These are phyloP conservation scores for Ectropis grisescens DNA, from an alignment of 1,140 invertebrate species.

Conservation along the genomic window DNA sequence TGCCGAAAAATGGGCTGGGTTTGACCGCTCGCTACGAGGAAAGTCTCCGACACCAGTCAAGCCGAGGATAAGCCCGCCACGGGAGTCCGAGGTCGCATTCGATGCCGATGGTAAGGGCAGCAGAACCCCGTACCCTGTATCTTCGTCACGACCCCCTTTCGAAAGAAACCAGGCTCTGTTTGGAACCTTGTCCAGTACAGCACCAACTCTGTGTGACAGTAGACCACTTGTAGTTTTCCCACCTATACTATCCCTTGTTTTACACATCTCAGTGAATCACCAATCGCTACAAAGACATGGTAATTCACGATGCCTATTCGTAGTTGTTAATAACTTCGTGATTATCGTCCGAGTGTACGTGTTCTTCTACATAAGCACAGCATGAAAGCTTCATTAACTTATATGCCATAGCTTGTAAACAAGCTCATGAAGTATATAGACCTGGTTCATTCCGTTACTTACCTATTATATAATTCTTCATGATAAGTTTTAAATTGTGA, in stretches of 20 bases:
- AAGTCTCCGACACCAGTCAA: slow-evolving; percentile 77
- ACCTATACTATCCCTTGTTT: slow-evolving; percentile 9
- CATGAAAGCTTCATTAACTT: slow-evolving; percentile 9
- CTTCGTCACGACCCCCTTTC: slow-evolving; percentile 41
- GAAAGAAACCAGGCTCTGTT: neutral
- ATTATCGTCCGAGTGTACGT: slow-evolving; percentile 36
- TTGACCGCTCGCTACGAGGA: slow-evolving; percentile 68
- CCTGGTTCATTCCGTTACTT: slow-evolving; percentile 5
- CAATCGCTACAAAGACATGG: slow-evolving; percentile 38
- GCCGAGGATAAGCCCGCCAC: slow-evolving; percentile 74
- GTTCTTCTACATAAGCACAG: slow-evolving; percentile 25
- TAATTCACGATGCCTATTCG: slow-evolving; percentile 26
- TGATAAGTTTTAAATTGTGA: too few relatives aligned
- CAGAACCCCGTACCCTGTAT: slow-evolving; percentile 36
- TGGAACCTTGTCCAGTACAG: slow-evolving; percentile 4
- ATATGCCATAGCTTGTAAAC: too few relatives aligned
- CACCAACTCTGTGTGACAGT: slow-evolving; percentile 12
- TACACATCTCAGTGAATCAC: slow-evolving; percentile 28
- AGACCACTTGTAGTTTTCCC: slow-evolving; percentile 15
- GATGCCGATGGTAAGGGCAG: slow-evolving; percentile 77
- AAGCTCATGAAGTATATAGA: too few relatives aligned
- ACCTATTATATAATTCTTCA: too few relatives aligned
- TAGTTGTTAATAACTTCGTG: slow-evolving; percentile 7
- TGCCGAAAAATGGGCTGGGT: slow-evolving; percentile 63
- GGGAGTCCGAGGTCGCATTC: slow-evolving; percentile 76